These are phyloP conservation scores for Nomada hirtipes DNA, from an alignment of 2,888 invertebrate genomes.

Conservation along the genomic window DNA sequence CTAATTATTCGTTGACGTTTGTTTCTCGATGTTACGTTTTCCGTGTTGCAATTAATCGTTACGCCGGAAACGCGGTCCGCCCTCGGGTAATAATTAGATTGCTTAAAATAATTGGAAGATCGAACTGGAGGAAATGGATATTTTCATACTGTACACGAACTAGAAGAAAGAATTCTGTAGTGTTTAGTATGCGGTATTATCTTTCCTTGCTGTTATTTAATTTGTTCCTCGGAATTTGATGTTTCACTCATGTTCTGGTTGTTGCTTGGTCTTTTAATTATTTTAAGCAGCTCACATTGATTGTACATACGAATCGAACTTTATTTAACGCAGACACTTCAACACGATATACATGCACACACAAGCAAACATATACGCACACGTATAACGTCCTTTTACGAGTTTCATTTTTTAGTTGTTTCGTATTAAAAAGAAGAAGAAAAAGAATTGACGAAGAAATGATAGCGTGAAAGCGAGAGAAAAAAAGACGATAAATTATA, in stretches of 20 bases:
- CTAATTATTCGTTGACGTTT: not conserved
- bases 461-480: slow-evolving; percentile 43
- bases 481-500: slow-evolving; percentile 74
- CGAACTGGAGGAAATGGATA: not conserved
- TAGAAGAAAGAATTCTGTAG: not conserved
- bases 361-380: not conserved
- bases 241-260: not conserved
- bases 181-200: slow-evolving; percentile 12
- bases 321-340: too few species aligned
- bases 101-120: slow-evolving; percentile 7
- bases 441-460: slow-evolving; percentile 24
- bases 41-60: not conserved
- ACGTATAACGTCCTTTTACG: slow-evolving; percentile 44
- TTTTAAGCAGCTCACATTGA: not conserved
- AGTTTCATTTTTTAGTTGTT: slow-evolving; percentile 49
- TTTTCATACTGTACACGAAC: slow-evolving; percentile 8
- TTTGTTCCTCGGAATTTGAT: not conserved
- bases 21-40: slow-evolving; percentile 2
- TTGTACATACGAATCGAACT: slow-evolving; percentile 3
- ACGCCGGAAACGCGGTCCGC: not conserved
- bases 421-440: slow-evolving; percentile 42
- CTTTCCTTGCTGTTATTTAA: not conserved
- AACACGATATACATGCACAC: not conserved
- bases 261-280: not conserved
- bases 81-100: not conserved